Conservation (phyloP, 2,113 vertebrate species). For the Astatotilapia flaviijosephi region DNA sequence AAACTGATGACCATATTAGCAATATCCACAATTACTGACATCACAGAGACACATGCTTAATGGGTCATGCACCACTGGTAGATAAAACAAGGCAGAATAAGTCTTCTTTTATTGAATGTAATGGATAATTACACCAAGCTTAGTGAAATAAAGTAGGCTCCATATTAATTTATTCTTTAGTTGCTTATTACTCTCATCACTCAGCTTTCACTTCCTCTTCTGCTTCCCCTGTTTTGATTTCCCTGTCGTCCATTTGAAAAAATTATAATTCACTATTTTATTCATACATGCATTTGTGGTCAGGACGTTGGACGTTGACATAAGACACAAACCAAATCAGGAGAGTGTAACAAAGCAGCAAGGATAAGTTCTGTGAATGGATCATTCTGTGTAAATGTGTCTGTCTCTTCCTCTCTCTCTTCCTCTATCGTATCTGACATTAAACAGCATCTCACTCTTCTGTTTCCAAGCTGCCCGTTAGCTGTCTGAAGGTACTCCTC, state of each 20-base stretch:
- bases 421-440: constrained; percentile 71
- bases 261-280: background rate
- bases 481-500: constrained; percentile 98
- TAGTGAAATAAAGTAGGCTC: background rate
- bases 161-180: background rate
- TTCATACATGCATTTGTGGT: background rate
- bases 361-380: background rate
- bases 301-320: background rate
- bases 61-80: background rate
- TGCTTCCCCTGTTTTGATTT: background rate
- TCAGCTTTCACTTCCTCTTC: background rate
- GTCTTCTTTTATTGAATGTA: background rate
- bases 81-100: background rate
- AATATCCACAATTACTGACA: background rate
- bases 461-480: constrained; percentile 99
- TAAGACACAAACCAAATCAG: background rate
- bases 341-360: background rate
- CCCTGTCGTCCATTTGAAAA: background rate
- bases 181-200: background rate
- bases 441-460: constrained; percentile 98
- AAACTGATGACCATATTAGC: background rate
- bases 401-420: constrained; percentile 56
- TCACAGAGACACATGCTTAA: fast-evolving
- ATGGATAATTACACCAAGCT: background rate
- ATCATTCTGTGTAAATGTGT: constrained; percentile 59